phyloP scores from a whole-genome alignment of 2,797 vertebrate species.

The Botia kubotai region DNA sequence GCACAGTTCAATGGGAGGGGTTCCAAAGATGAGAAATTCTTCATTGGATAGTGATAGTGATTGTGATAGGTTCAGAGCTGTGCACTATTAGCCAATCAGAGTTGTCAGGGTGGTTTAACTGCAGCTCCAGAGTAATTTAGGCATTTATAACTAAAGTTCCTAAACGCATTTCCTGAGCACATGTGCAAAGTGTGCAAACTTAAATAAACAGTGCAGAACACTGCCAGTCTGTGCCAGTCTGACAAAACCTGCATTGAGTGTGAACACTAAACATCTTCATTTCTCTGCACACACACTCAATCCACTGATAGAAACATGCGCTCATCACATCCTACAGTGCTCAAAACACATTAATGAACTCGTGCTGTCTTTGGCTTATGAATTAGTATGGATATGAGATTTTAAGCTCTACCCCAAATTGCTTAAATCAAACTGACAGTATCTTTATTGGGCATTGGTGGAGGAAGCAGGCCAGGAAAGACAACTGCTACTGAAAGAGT shows the following conservation, averaged over 20 bases:
- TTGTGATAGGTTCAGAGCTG: too few relatives aligned
- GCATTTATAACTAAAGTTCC: too few relatives aligned
- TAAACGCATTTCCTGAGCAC: too few relatives aligned
- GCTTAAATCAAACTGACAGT: conserved; percentile 80
- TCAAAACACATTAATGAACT: conserved; percentile 71
- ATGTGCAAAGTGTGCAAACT: too few relatives aligned
- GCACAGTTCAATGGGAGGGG: too few relatives aligned
- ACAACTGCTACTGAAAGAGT: conserved; percentile 25
- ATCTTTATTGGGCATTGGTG: conserved; percentile 72
- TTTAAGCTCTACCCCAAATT: conserved; percentile 71
- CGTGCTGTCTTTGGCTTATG: conserved; percentile 76
- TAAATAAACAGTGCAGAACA: not conserved
- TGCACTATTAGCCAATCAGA: too few relatives aligned
- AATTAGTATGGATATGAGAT: conserved; percentile 78
- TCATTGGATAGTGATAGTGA: too few relatives aligned
- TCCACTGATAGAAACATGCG: conserved; percentile 52
- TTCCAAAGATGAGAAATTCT: too few relatives aligned
- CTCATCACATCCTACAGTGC: conserved; percentile 67
- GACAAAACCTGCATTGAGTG: not conserved
- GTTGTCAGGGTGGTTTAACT: too few relatives aligned
- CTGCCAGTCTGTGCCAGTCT: not conserved
- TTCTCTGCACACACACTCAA: not conserved
- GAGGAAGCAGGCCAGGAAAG: not conserved
- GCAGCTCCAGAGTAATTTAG: too few relatives aligned
- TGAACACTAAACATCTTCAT: conserved; percentile 1